A percentile compares a stretch with the other conserved stretches of the same genome.
phyloP scores from a whole-genome alignment of 2,888 invertebrate genomes.

The Apamea crenata region DNA sequence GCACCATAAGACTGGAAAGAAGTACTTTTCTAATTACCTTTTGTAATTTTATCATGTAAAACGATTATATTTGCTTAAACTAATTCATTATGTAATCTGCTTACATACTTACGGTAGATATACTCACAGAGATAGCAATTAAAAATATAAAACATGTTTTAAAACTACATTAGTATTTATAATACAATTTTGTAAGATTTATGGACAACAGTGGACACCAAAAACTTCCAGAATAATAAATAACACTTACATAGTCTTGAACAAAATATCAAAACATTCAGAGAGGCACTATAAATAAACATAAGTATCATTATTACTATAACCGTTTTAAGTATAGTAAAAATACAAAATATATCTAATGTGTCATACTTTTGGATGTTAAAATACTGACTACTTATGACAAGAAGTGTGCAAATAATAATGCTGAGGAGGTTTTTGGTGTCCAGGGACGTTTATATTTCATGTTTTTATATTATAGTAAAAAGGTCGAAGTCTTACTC shows the following conservation, averaged over 20 bases:
- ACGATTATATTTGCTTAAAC: not conserved
- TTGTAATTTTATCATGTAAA: not conserved
- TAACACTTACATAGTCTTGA: not conserved
- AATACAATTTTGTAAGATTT: not conserved
- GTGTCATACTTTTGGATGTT: not conserved
- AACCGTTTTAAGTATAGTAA: not conserved
- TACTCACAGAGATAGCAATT: not conserved
- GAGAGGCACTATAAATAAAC: not conserved
- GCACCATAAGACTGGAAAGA: not conserved
- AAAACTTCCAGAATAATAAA: not conserved
- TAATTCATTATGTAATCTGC: not conserved
- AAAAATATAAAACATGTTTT: not conserved
- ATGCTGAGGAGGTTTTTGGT: not conserved
- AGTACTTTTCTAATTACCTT: not conserved
- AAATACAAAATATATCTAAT: not conserved
- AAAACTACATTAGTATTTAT: not conserved
- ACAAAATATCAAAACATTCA: not conserved
- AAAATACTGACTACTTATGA: not conserved
- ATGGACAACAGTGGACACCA: not conserved
- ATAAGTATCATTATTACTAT: not conserved
- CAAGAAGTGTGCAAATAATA: not conserved
- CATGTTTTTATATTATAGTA: not conserved
- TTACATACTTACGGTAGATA: not conserved
- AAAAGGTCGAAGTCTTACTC: not conserved
- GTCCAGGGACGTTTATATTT: not conserved